phyloP scores from a whole-genome alignment of 2,888 invertebrate species.

The Hirudinaria manillensis region DNA sequence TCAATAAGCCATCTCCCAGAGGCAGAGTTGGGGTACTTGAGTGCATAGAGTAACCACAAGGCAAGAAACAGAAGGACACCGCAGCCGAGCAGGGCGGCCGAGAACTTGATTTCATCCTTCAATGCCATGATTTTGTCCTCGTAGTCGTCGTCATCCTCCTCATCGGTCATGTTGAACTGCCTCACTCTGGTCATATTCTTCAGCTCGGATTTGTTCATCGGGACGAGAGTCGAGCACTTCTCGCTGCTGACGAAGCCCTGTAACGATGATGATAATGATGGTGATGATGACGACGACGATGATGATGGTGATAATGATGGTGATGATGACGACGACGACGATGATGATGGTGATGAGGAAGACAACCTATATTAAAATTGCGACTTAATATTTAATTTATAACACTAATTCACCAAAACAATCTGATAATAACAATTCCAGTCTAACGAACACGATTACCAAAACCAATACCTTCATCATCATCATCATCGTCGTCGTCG shows the following conservation, averaged over 20 bases:
- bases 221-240: background rate
- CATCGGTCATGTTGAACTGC: background rate
- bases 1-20: constrained; percentile 23
- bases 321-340: background rate
- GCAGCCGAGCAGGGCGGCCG: background rate
- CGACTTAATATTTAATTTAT: no score
- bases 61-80: background rate
- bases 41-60: background rate
- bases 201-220: background rate
- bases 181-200: background rate
- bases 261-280: background rate
- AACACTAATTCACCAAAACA: no score
- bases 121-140: background rate
- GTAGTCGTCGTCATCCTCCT: background rate
- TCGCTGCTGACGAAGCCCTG: background rate
- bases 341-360: background rate
- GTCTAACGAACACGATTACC: no score
- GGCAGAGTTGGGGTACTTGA: constrained; percentile 20
- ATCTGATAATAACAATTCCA: no score
- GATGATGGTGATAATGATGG: no score
- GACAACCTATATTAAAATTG: background rate
- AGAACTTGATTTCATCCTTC: constrained; percentile 9
- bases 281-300: background rate
- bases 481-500: no score
- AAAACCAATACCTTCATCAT: no score